Evolutionary conservation across 2,888 invertebrate genomes (phyloP).

Genomic region (Diaperis boleti): DNA sequence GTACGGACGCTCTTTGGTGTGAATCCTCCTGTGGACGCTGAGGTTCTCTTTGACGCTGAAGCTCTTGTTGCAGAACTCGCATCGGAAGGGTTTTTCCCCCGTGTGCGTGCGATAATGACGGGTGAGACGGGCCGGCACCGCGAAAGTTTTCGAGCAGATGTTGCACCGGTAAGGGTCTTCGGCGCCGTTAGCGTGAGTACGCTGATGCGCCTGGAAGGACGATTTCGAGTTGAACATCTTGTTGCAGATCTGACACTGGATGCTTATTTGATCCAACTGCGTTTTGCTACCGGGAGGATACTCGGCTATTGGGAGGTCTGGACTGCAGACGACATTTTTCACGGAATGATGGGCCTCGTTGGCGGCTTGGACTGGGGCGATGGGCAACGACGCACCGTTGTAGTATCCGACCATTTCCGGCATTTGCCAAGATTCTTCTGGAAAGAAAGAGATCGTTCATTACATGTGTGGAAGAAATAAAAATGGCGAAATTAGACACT

Average conservation of each 20-base stretch:
- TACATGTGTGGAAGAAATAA: no score
- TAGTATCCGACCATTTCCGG: conserved; percentile 70
- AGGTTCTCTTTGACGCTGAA: conserved; percentile 94
- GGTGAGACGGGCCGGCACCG: conserved; percentile 86
- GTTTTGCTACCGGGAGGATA: conserved; percentile 45
- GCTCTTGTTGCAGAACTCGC: conserved; percentile 92
- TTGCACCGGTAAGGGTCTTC: conserved; percentile 88
- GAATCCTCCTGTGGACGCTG: conserved; percentile 89
- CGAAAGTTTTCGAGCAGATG: conserved; percentile 91
- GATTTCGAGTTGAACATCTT: conserved; percentile 63
- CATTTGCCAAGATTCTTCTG: conserved; percentile 67
- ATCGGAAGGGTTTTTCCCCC: conserved; percentile 87
- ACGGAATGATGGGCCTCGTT: conserved; percentile 58
- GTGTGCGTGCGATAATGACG: conserved; percentile 92
- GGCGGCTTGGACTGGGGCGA: conserved; percentile 61
- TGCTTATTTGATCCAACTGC: conserved; percentile 42
- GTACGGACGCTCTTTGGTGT: conserved; percentile 92
- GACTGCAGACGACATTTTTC: conserved; percentile 72
- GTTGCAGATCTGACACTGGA: conserved; percentile 65
- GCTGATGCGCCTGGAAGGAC: conserved; percentile 60
- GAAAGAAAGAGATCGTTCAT: conserved; percentile 63
- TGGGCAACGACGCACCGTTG: conserved; percentile 64
- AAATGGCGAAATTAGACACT: no score
- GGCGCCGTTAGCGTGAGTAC: conserved; percentile 61
- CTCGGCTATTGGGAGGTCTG: conserved; percentile 69